A percentile compares a stretch with the other conserved stretches of the same genome.
phyloP scores from a whole-genome alignment of 1,140 invertebrate genomes.

The Conus betulinus region DNA sequence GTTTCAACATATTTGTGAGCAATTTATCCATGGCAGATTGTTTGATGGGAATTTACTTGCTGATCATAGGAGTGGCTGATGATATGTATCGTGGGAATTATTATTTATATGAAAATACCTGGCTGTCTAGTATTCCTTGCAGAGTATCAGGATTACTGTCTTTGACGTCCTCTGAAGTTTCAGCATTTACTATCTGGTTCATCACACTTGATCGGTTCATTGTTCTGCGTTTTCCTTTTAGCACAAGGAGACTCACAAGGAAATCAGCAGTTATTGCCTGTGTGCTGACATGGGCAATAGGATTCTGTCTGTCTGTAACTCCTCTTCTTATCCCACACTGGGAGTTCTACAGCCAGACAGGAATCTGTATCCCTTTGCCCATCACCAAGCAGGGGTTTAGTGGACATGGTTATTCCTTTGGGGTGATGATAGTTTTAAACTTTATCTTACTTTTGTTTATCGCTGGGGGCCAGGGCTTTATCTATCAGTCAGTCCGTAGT shows the following conservation, averaged over 20 bases:
- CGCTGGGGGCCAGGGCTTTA: slow-evolving; percentile 48
- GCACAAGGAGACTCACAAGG: slow-evolving; percentile 28
- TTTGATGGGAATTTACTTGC: not conserved
- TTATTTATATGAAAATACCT: not conserved
- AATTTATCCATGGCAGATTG: not conserved
- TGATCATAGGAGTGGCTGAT: not conserved
- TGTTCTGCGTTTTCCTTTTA: slow-evolving; percentile 59
- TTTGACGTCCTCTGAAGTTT: slow-evolving; percentile 56
- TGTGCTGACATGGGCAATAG: slow-evolving; percentile 39
- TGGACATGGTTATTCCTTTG: slow-evolving; percentile 47
- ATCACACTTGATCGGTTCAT: slow-evolving; percentile 61
- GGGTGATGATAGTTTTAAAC: slow-evolving; percentile 51
- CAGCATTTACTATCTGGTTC: slow-evolving; percentile 50
- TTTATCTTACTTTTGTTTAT: slow-evolving; percentile 48
- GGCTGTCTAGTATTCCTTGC: not conserved
- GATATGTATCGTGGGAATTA: not conserved
- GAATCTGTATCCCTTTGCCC: slow-evolving; percentile 53
- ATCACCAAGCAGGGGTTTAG: slow-evolving; percentile 28
- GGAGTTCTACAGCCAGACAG: slow-evolving; percentile 43
- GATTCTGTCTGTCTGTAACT: slow-evolving; percentile 36
- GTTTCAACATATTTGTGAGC: not conserved
- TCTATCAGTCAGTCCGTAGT: slow-evolving; percentile 40
- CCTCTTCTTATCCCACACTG: slow-evolving; percentile 29
- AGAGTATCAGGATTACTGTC: slow-evolving; percentile 56
- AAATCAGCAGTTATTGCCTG: slow-evolving; percentile 23